Evolutionary conservation across 2,797 vertebrate species (phyloP).

Genomic region (Oreortyx pictus): DNA sequence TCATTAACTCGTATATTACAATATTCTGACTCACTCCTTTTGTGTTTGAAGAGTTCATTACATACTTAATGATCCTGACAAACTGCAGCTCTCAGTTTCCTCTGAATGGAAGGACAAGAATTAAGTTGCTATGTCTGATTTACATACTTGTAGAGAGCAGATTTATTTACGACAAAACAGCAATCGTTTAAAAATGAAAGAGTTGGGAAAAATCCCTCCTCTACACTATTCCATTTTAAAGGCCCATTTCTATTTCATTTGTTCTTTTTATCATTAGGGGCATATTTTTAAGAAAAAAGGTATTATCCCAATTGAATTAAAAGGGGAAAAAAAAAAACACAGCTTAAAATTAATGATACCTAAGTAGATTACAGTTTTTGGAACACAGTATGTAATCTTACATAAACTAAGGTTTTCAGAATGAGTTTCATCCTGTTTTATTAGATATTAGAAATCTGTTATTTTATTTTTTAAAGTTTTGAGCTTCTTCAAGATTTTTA

Average conservation of each 20-base stretch:
- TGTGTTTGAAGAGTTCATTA: slow-evolving; percentile 75
- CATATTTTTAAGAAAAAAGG: background rate
- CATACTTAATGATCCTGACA: slow-evolving; percentile 74
- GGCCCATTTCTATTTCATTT: background rate
- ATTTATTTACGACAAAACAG: slow-evolving; percentile 49
- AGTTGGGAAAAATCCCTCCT: background rate
- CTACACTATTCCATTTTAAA: background rate
- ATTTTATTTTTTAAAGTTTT: background rate
- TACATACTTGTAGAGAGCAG: slow-evolving; percentile 51
- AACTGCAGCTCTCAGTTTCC: slow-evolving; percentile 59
- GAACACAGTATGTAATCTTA: background rate
- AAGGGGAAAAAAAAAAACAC: background rate
- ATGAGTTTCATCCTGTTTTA: background rate
- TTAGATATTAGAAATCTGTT: slow-evolving; percentile 23
- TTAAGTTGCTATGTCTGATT: slow-evolving; percentile 68
- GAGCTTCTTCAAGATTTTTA: background rate
- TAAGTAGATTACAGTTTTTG: background rate
- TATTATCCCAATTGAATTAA: background rate
- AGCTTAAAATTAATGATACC: background rate
- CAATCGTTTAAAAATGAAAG: background rate
- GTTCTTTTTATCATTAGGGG: background rate
- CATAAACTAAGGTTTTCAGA: background rate
- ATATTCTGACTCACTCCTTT: slow-evolving; percentile 73
- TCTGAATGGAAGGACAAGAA: slow-evolving; percentile 65
- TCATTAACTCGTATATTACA: slow-evolving; percentile 75